Base-by-base conservation (phyloP, 2,797 vertebrate species). In the Chloroceryle inda region DNA sequence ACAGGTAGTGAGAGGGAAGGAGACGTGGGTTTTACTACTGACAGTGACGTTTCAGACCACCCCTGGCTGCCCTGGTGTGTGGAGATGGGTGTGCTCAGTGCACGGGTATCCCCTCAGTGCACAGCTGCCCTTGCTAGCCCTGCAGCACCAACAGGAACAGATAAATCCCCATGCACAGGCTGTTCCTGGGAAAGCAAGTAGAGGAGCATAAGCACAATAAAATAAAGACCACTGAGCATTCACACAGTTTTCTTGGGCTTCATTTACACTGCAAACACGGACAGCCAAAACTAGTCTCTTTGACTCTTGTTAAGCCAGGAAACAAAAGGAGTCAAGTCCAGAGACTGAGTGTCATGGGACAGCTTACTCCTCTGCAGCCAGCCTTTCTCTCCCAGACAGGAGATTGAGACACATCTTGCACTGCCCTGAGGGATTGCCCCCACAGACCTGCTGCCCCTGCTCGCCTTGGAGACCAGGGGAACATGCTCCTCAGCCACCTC, bases 91-190 rank as follows among this genome's bases (percentile, higher is more conserved):
- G 24, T 0, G 1, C 38, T 31, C 38, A 2, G 17, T 4, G 12
- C 11, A 1, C 0, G n/a, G 33, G 31, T 31, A 22, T n/a, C 38
- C 11, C 5, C 4, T 44, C 19, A 8, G 58, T 2, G 0, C 49
- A n/a, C 1, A 0, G 38, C 35, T 11, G 3, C n/a, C 52, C 35
- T 29, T 22, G 12, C 17, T 49, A 11, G 12, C 33, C 27, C 44
- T 64, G 52, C 49, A 88, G 66, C 40, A 31, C n/a, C 59, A 49
- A 7, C 4, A 61, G 17, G 71, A 37, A 0, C 50, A 66, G 47
- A 31, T 20, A 77, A 50, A 67, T 47, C 8, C 40, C 26, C 1
- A 0, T 4, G 5, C 27, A 26, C 49, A 40, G 3, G 27, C 31
- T 73, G 2, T 38, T 22, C 33, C 33, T 31, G 29, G 29, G 21